phyloP scores from a whole-genome alignment of 1,140 invertebrate genomes.

The Macrosteles quadrilineatus region DNA sequence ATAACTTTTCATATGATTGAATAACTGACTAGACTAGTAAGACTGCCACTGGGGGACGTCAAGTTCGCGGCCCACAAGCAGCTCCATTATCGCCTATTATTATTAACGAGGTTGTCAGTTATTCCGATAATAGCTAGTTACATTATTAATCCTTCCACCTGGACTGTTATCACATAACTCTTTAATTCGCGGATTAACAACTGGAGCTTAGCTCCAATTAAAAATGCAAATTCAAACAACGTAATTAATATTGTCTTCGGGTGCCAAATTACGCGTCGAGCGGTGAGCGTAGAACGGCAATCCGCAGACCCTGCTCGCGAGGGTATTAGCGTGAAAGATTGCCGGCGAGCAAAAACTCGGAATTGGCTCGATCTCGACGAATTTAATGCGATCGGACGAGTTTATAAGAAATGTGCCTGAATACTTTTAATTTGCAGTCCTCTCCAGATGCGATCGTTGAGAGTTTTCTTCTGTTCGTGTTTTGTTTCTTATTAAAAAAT shows the following conservation, averaged over 20 bases:
- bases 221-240: slow-evolving; percentile 8
- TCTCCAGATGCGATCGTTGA: not conserved
- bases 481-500: too few species aligned
- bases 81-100: slow-evolving; percentile 16
- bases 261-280: not conserved
- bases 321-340: not conserved
- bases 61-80: not conserved
- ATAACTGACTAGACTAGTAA: too few species aligned
- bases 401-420: not conserved
- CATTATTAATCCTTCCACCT: slow-evolving; percentile 6
- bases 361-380: not conserved
- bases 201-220: not conserved
- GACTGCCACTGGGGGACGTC: too few species aligned
- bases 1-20: too few species aligned
- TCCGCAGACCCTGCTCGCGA: not conserved
- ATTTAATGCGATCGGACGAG: not conserved
- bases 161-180: not conserved
- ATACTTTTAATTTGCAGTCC: not conserved
- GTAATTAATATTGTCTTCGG: slow-evolving; percentile 2
- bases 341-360: not conserved
- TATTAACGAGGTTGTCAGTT: slow-evolving; percentile 13
- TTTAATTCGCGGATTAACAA: slow-evolving; percentile 14
- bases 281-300: not conserved
- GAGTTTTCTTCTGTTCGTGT: not conserved
- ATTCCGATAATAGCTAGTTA: slow-evolving; percentile 10